Evolutionary conservation across 2,113 vertebrate genomes (phyloP), one percentile per base, ranked within the genome.

Genomic region (Cyanoliseus patagonus): DNA sequence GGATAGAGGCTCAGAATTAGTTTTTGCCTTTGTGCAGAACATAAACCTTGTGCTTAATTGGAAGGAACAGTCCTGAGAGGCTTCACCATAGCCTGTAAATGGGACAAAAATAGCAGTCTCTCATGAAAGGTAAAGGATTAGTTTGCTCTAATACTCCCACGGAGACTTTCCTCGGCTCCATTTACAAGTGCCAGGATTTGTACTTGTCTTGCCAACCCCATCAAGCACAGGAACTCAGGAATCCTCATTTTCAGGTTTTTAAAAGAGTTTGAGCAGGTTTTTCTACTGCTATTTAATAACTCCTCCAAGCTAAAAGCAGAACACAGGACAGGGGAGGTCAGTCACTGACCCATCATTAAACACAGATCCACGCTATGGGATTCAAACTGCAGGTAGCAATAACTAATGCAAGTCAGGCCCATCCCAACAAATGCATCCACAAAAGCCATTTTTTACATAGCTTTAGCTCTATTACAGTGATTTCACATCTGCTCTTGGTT

Each of bases 361-460:
- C 7, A 11, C 2, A 35, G 57, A 10, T 23, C 22, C 57, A 35
- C 22, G 23, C 57, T 35, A 16, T 35, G 22, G 57, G 10, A 7
- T 5, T 55, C n/a, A 27, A 15, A 4, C 22, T 1, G 6, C 37
- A 9, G 0, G 2, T 2, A 20, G 44, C 37, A 14, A 1, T 2
- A 33, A 19, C 5, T 46, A 11, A 30, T 1, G 4, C 35, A 15
- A 11, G 57, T 9, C 41, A 4, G 31, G 59, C 51, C 59, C 19
- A 8, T 10, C 35, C 30, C 13, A 33, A 5, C 49, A 35, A 5
- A 6, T 7, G 35, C 39, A 2, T 15, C 41, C 16, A 10, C 33
- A 51, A 9, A 35, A 42, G 9, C 20, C 37, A 3, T 3, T 10
- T 6, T 0, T 2, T 12, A 5, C 62, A 35, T 22, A 39, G 57